Evolutionary conservation across 1,140 invertebrate genomes (phyloP).

Genomic region (Drosophila arawakana): DNA sequence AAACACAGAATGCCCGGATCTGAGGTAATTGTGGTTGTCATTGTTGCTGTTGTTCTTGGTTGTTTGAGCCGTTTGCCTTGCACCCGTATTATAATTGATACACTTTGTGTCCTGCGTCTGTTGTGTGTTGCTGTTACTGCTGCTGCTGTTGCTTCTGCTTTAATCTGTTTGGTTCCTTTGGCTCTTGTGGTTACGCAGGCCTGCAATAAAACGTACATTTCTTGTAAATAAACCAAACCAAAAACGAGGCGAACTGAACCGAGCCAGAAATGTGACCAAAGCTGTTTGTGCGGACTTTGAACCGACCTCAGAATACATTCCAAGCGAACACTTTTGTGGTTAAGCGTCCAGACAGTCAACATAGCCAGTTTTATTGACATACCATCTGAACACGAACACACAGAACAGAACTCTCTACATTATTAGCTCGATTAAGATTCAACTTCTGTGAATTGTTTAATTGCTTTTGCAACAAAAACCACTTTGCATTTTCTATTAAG

Average conservation of each 20-base stretch:
- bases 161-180: constrained; percentile 27
- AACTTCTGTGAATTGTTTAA: not conserved
- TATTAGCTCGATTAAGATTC: not conserved
- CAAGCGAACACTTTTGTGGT: constrained; percentile 34
- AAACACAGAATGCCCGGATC: constrained; percentile 93
- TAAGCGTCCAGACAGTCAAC: not conserved
- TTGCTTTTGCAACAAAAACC: not conserved
- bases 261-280: constrained; percentile 55
- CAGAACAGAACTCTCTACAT: not conserved
- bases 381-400: not conserved
- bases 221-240: constrained; percentile 65
- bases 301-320: constrained; percentile 6
- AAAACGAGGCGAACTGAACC: constrained; percentile 5
- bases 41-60: constrained; percentile 12
- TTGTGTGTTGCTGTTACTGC: constrained; percentile 12
- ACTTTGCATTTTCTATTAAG: constrained; percentile 5
- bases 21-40: constrained; percentile 81
- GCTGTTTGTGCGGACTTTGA: constrained; percentile 51
- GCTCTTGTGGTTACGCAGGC: constrained; percentile 54
- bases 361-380: constrained; percentile 6
- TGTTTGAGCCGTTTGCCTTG: constrained; percentile 36
- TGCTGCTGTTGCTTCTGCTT: constrained; percentile 9
- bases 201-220: constrained; percentile 63
- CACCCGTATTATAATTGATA: constrained; percentile 81
- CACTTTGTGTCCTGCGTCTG: constrained; percentile 65